Evolutionary conservation across 2,797 vertebrate genomes (phyloP).

Genomic region (Molossus alvarezi): DNA sequence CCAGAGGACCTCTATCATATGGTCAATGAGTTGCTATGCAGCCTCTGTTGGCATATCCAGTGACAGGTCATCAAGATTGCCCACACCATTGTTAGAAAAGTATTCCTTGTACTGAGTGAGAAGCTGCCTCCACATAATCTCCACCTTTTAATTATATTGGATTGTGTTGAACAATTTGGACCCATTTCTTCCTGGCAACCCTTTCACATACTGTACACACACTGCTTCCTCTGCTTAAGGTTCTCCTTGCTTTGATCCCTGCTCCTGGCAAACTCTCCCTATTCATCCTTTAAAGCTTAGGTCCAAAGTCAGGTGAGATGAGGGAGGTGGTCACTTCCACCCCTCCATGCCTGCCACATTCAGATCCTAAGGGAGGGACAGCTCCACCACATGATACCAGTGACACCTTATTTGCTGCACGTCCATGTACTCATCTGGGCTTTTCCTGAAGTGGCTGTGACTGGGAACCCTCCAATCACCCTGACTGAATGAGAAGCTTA

Average conservation of each 20-base stretch:
- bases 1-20: neutral
- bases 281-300: neutral
- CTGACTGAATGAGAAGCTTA: neutral
- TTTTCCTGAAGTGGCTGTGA: constrained; percentile 25
- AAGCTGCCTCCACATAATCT: neutral
- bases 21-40: neutral
- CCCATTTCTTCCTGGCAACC: neutral
- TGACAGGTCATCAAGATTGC: neutral
- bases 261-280: neutral
- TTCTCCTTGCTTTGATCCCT: neutral
- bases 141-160: neutral
- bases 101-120: neutral
- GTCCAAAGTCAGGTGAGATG: neutral
- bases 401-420: neutral
- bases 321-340: neutral
- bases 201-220: neutral
- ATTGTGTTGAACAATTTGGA: neutral
- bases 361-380: neutral
- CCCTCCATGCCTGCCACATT: neutral
- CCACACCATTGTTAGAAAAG: neutral
- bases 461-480: neutral
- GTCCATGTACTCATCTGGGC: neutral
- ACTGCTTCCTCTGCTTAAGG: neutral
- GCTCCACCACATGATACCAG: neutral
- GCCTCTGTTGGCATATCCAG: neutral